Evolutionary conservation across 2,113 vertebrate species (phyloP).

Genomic region (Crotalus tigris): DNA sequence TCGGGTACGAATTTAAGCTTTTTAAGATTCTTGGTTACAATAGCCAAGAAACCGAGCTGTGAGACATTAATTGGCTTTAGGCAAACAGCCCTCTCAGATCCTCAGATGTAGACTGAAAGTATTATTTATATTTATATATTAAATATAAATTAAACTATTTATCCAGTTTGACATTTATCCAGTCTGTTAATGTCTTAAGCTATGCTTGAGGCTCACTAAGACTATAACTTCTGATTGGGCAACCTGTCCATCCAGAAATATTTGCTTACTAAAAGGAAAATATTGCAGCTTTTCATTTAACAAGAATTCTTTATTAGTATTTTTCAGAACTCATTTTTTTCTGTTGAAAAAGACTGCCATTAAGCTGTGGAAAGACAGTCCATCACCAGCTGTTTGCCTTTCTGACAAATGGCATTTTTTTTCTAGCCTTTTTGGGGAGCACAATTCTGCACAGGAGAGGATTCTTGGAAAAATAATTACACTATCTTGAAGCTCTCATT

Average conservation of each 20-base stretch:
- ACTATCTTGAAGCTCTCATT: slow-evolving; percentile 25
- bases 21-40: background rate
- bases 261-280: background rate
- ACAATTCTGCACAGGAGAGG: background rate
- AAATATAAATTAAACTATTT: background rate
- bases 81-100: background rate
- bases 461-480: slow-evolving; percentile 37
- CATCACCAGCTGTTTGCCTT: background rate
- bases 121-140: no score
- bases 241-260: background rate
- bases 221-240: no score
- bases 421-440: background rate
- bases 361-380: background rate
- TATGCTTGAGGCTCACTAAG: background rate
- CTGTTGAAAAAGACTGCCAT: background rate
- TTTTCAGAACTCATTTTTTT: background rate
- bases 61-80: background rate
- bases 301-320: background rate
- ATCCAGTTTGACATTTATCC: background rate
- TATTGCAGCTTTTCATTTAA: background rate
- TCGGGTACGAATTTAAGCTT: background rate
- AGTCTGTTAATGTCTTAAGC: background rate
- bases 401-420: background rate
- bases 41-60: background rate
- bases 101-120: background rate